These are phyloP conservation scores for Dicrostonyx torquatus DNA, from an alignment of 2,797 vertebrate genomes.

Conservation along the genomic window DNA sequence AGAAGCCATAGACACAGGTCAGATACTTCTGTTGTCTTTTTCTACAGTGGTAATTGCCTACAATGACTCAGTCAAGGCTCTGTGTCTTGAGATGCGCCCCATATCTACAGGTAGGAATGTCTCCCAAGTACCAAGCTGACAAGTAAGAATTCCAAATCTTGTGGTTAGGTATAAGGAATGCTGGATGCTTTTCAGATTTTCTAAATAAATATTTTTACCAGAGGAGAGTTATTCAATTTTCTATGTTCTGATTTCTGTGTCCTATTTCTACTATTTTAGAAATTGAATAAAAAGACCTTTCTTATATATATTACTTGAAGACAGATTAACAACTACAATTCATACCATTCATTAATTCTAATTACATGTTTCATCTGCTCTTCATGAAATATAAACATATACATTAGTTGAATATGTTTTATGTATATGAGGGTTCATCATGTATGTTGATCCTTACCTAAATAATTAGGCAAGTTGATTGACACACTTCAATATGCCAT, in stretches of 20 bases:
- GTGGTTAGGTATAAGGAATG: background rate
- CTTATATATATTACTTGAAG: background rate
- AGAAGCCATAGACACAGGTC: background rate
- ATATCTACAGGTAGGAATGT: background rate
- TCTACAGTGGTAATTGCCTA: background rate
- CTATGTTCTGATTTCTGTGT: background rate
- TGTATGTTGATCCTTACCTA: background rate
- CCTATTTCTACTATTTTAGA: conserved; percentile 21
- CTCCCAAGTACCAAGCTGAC: background rate
- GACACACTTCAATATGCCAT: background rate
- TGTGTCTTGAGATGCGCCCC: background rate
- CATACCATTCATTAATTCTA: background rate
- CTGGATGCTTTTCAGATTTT: background rate
- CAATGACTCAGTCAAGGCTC: background rate
- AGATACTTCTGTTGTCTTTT: background rate
- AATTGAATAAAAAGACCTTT: background rate
- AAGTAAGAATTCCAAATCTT: background rate
- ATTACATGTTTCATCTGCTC: conserved; percentile 33
- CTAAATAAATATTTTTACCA: background rate
- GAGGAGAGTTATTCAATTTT: background rate
- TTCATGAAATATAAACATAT: background rate
- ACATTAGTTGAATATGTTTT: background rate
- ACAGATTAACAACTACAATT: background rate
- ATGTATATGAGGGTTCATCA: background rate
- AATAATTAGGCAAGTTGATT: background rate